These are phyloP conservation scores for Athene noctua DNA, from an alignment of 2,113 vertebrate species.

Conservation along the genomic window DNA sequence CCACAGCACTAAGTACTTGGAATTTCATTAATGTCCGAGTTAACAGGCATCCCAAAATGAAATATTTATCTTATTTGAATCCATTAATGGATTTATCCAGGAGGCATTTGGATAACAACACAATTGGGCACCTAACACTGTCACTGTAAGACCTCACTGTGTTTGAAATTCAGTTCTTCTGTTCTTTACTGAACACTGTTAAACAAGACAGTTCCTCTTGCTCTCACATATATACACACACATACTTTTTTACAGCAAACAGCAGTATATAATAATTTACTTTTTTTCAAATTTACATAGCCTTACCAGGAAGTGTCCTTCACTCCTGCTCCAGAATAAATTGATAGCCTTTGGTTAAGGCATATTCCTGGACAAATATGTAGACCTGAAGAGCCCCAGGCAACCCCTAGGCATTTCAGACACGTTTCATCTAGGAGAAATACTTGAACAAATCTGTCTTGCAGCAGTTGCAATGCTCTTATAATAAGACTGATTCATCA, in stretches of 20 bases:
- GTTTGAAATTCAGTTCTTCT: not conserved
- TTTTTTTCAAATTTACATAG: not conserved
- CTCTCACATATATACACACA: not conserved
- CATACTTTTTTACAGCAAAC: not conserved
- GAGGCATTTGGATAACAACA: not conserved
- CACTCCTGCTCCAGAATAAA: not conserved
- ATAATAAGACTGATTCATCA: not conserved
- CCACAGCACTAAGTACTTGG: not conserved
- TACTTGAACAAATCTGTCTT: not conserved
- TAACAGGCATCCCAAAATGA: not conserved
- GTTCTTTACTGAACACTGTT: not conserved
- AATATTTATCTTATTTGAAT: not conserved
- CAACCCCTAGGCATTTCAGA: not conserved
- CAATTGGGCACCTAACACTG: not conserved
- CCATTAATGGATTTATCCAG: not conserved
- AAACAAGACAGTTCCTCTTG: not conserved
- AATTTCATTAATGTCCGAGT: not conserved
- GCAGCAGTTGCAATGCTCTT: not conserved
- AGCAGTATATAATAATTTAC: too few species aligned
- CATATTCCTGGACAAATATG: not conserved
- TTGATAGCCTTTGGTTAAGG: accelerated
- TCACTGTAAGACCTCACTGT: not conserved
- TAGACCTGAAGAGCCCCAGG: not conserved
- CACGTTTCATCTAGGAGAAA: not conserved
- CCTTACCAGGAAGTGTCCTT: not conserved